These are phyloP conservation scores for Melanostoma mellinum DNA, from an alignment of 2,888 invertebrate genomes.

Conservation along the genomic window DNA sequence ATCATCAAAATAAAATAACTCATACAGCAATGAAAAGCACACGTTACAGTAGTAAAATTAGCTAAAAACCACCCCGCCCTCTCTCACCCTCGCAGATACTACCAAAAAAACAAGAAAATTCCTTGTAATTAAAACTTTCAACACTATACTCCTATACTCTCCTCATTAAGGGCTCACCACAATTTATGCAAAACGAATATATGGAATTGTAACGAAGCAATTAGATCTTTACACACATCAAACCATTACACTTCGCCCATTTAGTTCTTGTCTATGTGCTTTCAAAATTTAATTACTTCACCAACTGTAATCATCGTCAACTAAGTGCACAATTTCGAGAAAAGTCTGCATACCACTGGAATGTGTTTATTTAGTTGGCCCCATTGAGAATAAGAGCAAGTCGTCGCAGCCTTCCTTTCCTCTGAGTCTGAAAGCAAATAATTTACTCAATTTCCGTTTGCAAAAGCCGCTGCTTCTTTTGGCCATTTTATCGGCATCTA, in stretches of 20 bases:
- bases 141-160: too few relatives aligned
- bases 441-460: neutral
- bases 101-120: too few relatives aligned
- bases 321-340: neutral
- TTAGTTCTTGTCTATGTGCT: neutral
- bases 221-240: neutral
- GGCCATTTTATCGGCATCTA: too few relatives aligned
- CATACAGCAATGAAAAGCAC: too few relatives aligned
- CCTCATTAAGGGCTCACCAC: neutral
- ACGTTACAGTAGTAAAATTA: too few relatives aligned
- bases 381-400: neutral
- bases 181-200: slow-evolving; percentile 4
- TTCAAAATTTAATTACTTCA: slow-evolving; percentile 25
- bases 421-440: slow-evolving; percentile 6
- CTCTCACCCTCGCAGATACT: too few relatives aligned
- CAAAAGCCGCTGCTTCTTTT: too few relatives aligned
- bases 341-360: neutral
- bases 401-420: neutral
- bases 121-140: too few relatives aligned
- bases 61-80: too few relatives aligned
- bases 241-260: neutral
- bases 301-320: slow-evolving; percentile 3
- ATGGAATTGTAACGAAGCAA: slow-evolving; percentile 3
- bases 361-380: slow-evolving; percentile 9
- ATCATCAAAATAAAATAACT: too few relatives aligned